These are phyloP conservation scores for Microtus oregoni DNA, from an alignment of 2,113 vertebrate species.

Conservation along the genomic window DNA sequence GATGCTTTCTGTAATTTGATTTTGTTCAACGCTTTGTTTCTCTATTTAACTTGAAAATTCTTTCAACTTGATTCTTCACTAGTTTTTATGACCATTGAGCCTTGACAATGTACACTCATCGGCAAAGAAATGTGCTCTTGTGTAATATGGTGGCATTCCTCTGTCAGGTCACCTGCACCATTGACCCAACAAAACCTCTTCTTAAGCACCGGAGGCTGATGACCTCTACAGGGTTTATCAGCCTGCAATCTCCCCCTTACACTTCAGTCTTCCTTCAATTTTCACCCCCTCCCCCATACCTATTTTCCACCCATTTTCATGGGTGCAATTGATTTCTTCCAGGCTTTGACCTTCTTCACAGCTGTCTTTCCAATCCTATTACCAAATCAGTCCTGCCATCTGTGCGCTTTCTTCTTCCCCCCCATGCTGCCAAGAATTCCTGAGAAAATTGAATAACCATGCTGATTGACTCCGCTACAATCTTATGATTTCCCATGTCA, in stretches of 20 bases:
- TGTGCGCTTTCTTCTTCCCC: conserved; percentile 75
- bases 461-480: conserved; percentile 74
- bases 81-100: neutral
- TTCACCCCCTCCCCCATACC: neutral
- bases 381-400: conserved; percentile 76
- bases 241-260: neutral
- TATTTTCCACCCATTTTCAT: conserved; percentile 53
- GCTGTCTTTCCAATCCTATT: conserved; percentile 76
- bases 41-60: neutral
- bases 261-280: conserved; percentile 22
- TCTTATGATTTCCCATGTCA: conserved; percentile 75
- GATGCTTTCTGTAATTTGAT: neutral
- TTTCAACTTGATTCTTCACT: neutral
- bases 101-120: neutral
- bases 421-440: conserved; percentile 72
- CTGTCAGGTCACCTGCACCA: neutral
- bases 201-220: neutral
- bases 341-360: conserved; percentile 73
- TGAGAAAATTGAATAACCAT: conserved; percentile 78
- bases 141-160: neutral
- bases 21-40: neutral
- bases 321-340: conserved; percentile 69
- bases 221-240: neutral
- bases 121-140: neutral
- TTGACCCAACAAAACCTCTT: neutral